Percentiles rank a stretch among this genome's conserved stretches.
These are phyloP conservation scores for Parnassius glacialis DNA, from an alignment of 2,888 invertebrate genomes.

Conservation along the genomic window DNA sequence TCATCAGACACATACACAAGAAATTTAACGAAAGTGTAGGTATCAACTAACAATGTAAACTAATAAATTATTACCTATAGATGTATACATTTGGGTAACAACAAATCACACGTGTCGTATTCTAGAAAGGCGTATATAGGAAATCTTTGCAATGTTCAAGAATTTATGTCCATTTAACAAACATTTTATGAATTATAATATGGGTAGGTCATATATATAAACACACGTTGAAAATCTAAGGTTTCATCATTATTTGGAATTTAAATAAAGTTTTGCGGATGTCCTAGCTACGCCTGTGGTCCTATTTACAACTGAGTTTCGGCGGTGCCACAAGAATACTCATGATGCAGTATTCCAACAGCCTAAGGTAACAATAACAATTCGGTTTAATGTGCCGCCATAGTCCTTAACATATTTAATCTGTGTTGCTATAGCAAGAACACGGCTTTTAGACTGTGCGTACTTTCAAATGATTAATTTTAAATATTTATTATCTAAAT, in stretches of 20 bases:
- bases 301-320: conserved; percentile 7
- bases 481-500: not conserved
- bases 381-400: conserved; percentile 9
- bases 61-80: not conserved
- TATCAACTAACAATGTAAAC: too few species aligned
- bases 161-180: not conserved
- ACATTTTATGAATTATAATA: too few species aligned
- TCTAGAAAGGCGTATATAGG: not conserved
- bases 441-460: not conserved
- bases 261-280: not conserved
- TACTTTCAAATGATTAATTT: not conserved
- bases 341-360: conserved; percentile 72
- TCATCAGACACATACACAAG: conserved; percentile 1
- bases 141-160: not conserved
- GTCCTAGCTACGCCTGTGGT: not conserved
- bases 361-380: conserved; percentile 57
- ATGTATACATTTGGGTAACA: not conserved
- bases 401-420: conserved; percentile 14
- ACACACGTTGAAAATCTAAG: too few species aligned
- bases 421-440: conserved; percentile 19
- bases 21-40: not conserved
- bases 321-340: conserved; percentile 59
- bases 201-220: too few species aligned
- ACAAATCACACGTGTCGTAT: not conserved
- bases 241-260: too few species aligned